Conservation (phyloP, 2,797 vertebrate genomes). For the Arnoldichthys spilopterus region DNA sequence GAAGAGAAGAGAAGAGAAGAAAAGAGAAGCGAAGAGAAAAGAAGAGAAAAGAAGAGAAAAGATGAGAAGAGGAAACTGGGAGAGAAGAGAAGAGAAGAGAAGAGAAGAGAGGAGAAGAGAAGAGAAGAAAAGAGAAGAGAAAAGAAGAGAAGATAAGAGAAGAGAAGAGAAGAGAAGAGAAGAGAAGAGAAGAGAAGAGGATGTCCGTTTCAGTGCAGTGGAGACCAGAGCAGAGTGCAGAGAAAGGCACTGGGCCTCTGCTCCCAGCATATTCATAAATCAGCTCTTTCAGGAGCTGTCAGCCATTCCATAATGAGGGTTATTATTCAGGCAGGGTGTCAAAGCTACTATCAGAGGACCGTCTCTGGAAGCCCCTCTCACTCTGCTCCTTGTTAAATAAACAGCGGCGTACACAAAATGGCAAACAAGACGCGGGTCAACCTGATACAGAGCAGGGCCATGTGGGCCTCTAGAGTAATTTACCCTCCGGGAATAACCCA, state of each 20-base stretch:
- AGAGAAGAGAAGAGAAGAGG: background rate
- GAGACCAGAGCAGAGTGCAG: constrained; percentile 56
- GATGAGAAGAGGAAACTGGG: background rate
- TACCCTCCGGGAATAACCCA: constrained; percentile 90
- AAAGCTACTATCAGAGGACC: constrained; percentile 99
- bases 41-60: background rate
- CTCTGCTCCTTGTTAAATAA: constrained; percentile 99
- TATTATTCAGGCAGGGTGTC: constrained; percentile 99
- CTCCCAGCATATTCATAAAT: constrained; percentile 99
- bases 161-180: background rate
- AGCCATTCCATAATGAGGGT: constrained; percentile 99
- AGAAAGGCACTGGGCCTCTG: constrained; percentile 79
- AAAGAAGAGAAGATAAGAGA: background rate
- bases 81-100: background rate
- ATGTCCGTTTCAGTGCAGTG: background rate
- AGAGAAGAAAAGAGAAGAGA: background rate
- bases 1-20: constrained; percentile 17
- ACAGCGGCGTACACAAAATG: constrained; percentile 99
- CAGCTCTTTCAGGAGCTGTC: constrained; percentile 99
- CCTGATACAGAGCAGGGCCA: constrained; percentile 95
- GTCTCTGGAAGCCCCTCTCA: constrained; percentile 96
- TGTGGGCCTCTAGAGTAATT: constrained; percentile 98
- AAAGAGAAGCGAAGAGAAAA: background rate
- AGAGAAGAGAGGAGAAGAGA: background rate
- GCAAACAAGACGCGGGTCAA: constrained; percentile 99